phyloP scores from a whole-genome alignment of 2,888 invertebrate genomes.

The Microdon myrmicae region DNA sequence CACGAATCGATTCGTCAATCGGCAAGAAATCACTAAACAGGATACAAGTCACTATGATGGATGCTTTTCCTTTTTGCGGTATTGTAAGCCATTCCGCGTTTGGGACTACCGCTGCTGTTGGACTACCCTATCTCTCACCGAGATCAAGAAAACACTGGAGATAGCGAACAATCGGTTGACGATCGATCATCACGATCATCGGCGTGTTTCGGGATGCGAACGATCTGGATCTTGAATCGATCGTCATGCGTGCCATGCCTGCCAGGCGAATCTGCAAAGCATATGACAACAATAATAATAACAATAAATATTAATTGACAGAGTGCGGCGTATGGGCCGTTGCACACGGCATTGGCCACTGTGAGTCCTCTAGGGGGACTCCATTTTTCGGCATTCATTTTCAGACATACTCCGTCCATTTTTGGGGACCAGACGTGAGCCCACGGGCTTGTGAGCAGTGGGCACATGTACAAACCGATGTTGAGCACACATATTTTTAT shows the following conservation, averaged over 20 bases:
- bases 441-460: conserved; percentile 19
- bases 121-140: conserved; percentile 35
- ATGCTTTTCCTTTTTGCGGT: conserved; percentile 30
- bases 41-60: conserved; percentile 31
- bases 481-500: conserved; percentile 54
- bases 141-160: conserved; percentile 23
- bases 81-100: conserved; percentile 5
- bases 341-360: background rate
- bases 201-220: conserved; percentile 21
- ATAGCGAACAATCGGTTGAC: conserved; percentile 15
- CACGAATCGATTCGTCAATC: conserved; percentile 49
- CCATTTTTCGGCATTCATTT: conserved; percentile 34
- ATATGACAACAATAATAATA: conserved; percentile 52
- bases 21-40: conserved; percentile 40
- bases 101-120: conserved; percentile 2
- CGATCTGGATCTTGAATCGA: conserved; percentile 51
- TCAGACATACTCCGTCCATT: conserved; percentile 22
- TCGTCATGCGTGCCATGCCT: conserved; percentile 52
- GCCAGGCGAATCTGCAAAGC: conserved; percentile 39
- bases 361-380: conserved; percentile 10
- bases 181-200: conserved; percentile 50
- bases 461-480: conserved; percentile 46
- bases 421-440: conserved; percentile 34
- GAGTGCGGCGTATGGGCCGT: conserved; percentile 19
- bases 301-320: conserved; percentile 52